phyloP scores from a whole-genome alignment of 2,797 vertebrate genomes.

The Cyclopterus lumpus region DNA sequence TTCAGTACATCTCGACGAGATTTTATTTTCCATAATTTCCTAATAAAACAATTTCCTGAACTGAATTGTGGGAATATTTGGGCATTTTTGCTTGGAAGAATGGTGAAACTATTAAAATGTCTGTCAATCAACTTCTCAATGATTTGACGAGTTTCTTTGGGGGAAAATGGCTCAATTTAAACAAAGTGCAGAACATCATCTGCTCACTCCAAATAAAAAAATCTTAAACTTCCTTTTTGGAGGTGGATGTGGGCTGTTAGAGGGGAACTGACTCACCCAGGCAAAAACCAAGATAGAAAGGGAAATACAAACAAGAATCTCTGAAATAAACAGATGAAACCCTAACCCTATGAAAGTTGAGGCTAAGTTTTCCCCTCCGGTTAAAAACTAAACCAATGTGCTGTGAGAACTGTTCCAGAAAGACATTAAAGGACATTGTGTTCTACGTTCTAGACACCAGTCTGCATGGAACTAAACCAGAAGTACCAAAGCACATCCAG shows the following conservation, averaged over 20 bases:
- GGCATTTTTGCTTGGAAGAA: neutral
- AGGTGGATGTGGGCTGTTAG: neutral
- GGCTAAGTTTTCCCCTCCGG: no score
- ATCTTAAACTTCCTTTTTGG: neutral
- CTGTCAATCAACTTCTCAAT: neutral
- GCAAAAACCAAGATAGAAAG: no score
- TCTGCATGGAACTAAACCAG: neutral
- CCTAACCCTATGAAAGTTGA: no score
- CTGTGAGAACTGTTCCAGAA: neutral
- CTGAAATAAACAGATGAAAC: no score
- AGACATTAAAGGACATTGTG: neutral
- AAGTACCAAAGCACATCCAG: neutral
- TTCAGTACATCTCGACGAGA: neutral
- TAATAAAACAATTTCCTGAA: neutral
- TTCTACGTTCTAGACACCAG: constrained; percentile 1
- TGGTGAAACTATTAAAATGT: neutral
- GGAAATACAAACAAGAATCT: no score
- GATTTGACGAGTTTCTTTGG: neutral
- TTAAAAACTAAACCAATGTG: neutral
- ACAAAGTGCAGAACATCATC: neutral
- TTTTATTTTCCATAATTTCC: neutral
- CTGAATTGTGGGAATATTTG: neutral
- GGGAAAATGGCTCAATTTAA: neutral
- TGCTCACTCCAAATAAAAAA: neutral
- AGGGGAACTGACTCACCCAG: no score